phyloP scores from a whole-genome alignment of 2,797 vertebrate species.

The Choloepus didactylus region DNA sequence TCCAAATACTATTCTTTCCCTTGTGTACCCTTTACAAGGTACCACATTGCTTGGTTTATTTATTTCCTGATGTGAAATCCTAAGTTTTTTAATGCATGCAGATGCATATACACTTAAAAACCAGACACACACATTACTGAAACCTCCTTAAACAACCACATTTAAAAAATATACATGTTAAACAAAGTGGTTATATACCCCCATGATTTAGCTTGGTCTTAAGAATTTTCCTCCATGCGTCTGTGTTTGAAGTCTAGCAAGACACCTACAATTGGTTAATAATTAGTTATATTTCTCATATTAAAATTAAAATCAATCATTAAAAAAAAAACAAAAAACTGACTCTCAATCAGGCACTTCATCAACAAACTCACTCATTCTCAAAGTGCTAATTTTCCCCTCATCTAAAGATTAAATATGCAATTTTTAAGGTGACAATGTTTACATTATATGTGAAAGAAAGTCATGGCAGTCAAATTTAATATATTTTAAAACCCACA shows the following conservation, averaged over 20 bases:
- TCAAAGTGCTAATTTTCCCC: not conserved
- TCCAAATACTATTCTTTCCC: constrained; percentile 15
- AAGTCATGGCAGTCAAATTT: constrained; percentile 24
- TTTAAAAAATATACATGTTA: not conserved
- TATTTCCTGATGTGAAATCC: constrained; percentile 44
- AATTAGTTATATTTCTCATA: constrained; percentile 12
- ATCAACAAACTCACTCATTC: constrained; percentile 16
- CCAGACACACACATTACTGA: not conserved
- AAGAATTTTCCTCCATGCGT: not conserved
- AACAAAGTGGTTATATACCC: not conserved
- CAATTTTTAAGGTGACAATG: not conserved
- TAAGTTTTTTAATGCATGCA: constrained; percentile 30
- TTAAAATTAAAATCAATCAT: not conserved
- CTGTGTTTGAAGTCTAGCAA: not conserved
- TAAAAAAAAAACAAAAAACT: not conserved
- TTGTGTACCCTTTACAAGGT: not conserved
- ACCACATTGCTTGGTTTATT: not conserved
- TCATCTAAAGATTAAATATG: constrained; percentile 11
- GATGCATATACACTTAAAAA: not conserved
- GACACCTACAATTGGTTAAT: not conserved
- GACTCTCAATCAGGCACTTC: not conserved
- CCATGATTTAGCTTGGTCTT: not conserved
- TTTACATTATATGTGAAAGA: not conserved
- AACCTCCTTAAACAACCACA: not conserved
- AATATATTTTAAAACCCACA: not conserved